Evolutionary conservation across 2,797 vertebrate genomes (phyloP).

Genomic region (Sciaenops ocellatus): DNA sequence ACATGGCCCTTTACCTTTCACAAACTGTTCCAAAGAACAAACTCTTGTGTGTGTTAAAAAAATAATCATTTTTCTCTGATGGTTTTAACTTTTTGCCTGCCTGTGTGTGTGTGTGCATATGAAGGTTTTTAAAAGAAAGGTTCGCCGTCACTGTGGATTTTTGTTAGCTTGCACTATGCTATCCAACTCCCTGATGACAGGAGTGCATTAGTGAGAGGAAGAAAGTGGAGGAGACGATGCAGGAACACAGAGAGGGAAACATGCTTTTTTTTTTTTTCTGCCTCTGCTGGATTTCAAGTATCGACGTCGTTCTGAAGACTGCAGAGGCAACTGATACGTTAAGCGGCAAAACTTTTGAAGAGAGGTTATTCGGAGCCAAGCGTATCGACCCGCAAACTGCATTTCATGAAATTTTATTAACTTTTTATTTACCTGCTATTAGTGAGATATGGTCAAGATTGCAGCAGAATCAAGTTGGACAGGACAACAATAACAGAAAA

Average conservation of each 20-base stretch:
- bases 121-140: conserved; percentile 67
- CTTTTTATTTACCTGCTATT: conserved; percentile 33
- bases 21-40: conserved; percentile 35
- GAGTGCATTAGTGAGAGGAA: conserved; percentile 76
- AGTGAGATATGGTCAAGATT: conserved; percentile 4
- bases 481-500: conserved; percentile 27
- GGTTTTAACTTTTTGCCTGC: conserved; percentile 45
- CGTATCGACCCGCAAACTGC: conserved; percentile 53
- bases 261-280: conserved; percentile 28
- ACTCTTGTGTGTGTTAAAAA: conserved; percentile 28
- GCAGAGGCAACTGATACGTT: conserved; percentile 70
- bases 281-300: conserved; percentile 75
- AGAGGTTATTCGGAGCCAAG: conserved; percentile 25
- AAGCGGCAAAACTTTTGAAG: conserved; percentile 62
- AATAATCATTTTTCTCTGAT: conserved; percentile 45
- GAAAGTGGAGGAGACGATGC: conserved; percentile 69
- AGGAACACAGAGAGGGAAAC: conserved; percentile 54
- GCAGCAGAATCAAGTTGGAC: conserved; percentile 32
- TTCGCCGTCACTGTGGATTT: conserved; percentile 75
- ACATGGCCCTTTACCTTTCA: conserved; percentile 13
- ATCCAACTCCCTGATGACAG: conserved; percentile 76
- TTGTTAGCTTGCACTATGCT: conserved; percentile 69
- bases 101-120: conserved; percentile 19
- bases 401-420: conserved; percentile 26
- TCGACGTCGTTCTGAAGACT: conserved; percentile 62